These are phyloP conservation scores for Mirza zaza DNA, from an alignment of 2,113 vertebrate genomes.

Conservation along the genomic window DNA sequence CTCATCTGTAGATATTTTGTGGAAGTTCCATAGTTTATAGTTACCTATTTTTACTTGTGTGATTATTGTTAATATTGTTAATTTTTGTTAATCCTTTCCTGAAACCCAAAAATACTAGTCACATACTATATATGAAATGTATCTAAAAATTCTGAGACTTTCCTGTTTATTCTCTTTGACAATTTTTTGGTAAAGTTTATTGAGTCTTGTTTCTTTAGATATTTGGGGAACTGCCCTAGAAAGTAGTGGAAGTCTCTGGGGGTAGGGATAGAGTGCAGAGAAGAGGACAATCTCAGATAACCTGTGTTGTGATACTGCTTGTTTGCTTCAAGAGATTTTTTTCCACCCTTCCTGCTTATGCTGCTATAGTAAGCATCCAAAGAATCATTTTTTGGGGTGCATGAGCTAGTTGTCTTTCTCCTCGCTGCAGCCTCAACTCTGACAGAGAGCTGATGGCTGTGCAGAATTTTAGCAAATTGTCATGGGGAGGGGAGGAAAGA, in stretches of 20 bases:
- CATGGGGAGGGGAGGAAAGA: background rate
- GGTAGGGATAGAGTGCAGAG: background rate
- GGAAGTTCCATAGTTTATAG: background rate
- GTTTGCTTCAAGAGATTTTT: background rate
- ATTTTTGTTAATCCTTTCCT: background rate
- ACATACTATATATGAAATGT: background rate
- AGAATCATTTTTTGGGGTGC: background rate
- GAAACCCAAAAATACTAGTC: background rate
- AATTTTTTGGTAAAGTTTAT: background rate
- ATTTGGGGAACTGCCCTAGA: background rate
- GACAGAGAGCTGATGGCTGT: constrained; percentile 2
- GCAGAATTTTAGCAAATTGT: constrained; percentile 32
- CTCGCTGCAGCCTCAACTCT: background rate
- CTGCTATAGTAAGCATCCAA: constrained; percentile 4
- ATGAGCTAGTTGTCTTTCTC: background rate
- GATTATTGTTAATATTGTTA: background rate
- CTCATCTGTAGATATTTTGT: background rate
- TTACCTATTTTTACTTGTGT: background rate
- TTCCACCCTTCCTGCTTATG: background rate
- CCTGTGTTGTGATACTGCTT: background rate
- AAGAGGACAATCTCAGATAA: background rate
- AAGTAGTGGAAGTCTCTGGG: background rate
- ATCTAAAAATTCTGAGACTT: background rate
- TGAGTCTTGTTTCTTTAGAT: background rate
- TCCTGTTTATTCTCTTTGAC: background rate